These are phyloP conservation scores for Laspeyria flexula DNA, from an alignment of 2,888 invertebrate genomes.

Conservation along the genomic window DNA sequence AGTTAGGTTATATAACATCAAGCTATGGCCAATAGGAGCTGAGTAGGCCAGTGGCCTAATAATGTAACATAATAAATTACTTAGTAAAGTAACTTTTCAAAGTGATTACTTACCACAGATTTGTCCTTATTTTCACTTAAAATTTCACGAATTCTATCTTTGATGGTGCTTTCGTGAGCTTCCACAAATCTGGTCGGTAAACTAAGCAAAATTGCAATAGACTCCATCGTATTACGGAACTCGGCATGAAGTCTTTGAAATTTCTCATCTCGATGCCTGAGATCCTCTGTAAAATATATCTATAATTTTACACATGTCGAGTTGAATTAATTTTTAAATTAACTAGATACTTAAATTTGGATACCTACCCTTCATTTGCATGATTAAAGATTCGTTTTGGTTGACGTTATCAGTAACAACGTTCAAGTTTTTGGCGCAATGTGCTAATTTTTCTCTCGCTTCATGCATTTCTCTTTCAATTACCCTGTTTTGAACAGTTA, in stretches of 20 bases:
- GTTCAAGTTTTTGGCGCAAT: constrained; percentile 88
- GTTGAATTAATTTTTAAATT: too few species aligned
- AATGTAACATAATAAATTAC: too few species aligned
- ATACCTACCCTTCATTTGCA: constrained; percentile 90
- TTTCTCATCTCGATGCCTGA: constrained; percentile 89
- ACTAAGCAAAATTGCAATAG: constrained; percentile 89
- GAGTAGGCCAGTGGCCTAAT: too few species aligned
- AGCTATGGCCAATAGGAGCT: too few species aligned
- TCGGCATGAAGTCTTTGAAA: constrained; percentile 88
- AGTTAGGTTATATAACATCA: too few species aligned
- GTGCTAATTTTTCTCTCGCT: constrained; percentile 88
- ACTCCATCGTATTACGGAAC: constrained; percentile 89
- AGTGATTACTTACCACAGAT: constrained; percentile 88
- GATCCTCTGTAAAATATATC: constrained; percentile 85
- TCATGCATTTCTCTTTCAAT: constrained; percentile 91
- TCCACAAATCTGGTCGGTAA: constrained; percentile 91
- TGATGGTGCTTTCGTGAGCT: constrained; percentile 91
- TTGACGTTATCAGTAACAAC: constrained; percentile 89
- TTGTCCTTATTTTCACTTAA: constrained; percentile 92
- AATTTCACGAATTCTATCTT: constrained; percentile 92
- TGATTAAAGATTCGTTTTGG: constrained; percentile 89
- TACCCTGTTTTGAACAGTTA: constrained; percentile 90
- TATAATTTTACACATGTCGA: background rate
- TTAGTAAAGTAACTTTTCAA: too few species aligned
- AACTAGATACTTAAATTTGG: too few species aligned